These are phyloP conservation scores for Pseudobourletiella spinata DNA, from an alignment of 1,140 invertebrate genomes.

Conservation along the genomic window DNA sequence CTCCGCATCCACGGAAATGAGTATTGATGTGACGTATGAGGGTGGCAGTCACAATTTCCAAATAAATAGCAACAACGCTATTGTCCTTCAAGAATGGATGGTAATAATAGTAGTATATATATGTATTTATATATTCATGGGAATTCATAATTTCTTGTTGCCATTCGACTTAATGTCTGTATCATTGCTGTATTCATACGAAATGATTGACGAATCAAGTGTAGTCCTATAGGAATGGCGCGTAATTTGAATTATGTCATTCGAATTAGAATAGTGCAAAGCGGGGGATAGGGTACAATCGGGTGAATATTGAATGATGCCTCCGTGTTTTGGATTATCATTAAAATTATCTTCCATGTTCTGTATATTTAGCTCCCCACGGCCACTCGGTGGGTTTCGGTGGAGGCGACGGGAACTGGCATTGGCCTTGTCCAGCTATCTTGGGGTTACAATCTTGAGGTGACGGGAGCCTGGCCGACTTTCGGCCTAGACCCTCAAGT, in stretches of 20 bases:
- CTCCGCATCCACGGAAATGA: slow-evolving; percentile 49
- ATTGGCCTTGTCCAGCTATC: slow-evolving; percentile 74
- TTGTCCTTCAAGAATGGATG: slow-evolving; percentile 63
- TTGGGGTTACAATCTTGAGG: slow-evolving; percentile 75
- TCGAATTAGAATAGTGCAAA: too few species aligned
- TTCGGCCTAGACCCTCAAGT: slow-evolving; percentile 83
- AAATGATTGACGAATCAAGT: too few species aligned
- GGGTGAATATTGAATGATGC: too few species aligned
- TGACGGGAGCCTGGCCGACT: slow-evolving; percentile 77
- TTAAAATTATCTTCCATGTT: too few species aligned
- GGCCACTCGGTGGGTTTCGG: slow-evolving; percentile 48
- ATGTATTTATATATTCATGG: not conserved
- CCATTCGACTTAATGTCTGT: not conserved
- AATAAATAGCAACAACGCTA: slow-evolving; percentile 56
- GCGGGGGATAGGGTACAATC: too few species aligned
- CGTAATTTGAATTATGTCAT: too few species aligned
- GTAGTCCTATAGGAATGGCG: too few species aligned
- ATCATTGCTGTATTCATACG: slow-evolving; percentile 8
- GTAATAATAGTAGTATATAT: slow-evolving; percentile 40
- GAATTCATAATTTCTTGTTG: slow-evolving; percentile 27
- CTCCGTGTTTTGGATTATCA: too few species aligned
- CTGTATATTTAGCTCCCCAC: slow-evolving; percentile 50
- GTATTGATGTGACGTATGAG: slow-evolving; percentile 47
- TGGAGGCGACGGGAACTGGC: slow-evolving; percentile 68
- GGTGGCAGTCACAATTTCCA: slow-evolving; percentile 49